Conservation (phyloP, 2,113 vertebrate species). For the Glaucomys volans region DNA sequence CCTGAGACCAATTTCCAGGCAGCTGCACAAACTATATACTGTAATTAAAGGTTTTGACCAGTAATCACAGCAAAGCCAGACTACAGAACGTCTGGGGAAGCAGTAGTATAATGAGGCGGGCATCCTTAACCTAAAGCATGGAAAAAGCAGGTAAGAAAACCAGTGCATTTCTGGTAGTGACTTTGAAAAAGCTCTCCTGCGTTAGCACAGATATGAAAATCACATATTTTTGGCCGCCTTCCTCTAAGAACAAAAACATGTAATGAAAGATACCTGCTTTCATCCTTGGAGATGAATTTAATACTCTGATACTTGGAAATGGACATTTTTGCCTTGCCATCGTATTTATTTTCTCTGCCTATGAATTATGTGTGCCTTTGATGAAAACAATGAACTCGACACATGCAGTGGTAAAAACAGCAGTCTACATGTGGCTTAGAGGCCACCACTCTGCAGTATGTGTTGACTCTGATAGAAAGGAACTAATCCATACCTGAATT, state of each 20-base stretch:
- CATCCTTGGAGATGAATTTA: constrained; percentile 42
- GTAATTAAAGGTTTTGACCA: constrained; percentile 76
- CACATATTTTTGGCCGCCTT: neutral
- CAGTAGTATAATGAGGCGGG: constrained; percentile 36
- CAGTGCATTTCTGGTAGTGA: constrained; percentile 31
- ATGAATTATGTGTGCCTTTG: neutral
- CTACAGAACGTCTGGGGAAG: constrained; percentile 65
- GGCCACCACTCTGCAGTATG: too few relatives aligned
- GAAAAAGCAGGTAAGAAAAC: constrained; percentile 67
- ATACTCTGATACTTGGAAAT: neutral
- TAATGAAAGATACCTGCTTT: constrained; percentile 36
- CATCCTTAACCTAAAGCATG: constrained; percentile 32
- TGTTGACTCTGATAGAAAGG: neutral
- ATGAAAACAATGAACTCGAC: neutral
- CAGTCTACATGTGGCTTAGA: neutral
- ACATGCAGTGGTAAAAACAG: neutral
- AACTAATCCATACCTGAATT: neutral
- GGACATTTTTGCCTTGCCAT: constrained; percentile 26
- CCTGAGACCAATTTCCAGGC: constrained; percentile 57
- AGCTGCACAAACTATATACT: constrained; percentile 79
- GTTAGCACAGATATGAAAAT: constrained; percentile 4
- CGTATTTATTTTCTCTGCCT: neutral
- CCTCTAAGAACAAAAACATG: constrained; percentile 50
- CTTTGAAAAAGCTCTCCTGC: constrained; percentile 20
- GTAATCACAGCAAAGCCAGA: constrained; percentile 55